Base-by-base conservation (phyloP, 1,140 invertebrate species). In the Cydia fagiglandana region DNA sequence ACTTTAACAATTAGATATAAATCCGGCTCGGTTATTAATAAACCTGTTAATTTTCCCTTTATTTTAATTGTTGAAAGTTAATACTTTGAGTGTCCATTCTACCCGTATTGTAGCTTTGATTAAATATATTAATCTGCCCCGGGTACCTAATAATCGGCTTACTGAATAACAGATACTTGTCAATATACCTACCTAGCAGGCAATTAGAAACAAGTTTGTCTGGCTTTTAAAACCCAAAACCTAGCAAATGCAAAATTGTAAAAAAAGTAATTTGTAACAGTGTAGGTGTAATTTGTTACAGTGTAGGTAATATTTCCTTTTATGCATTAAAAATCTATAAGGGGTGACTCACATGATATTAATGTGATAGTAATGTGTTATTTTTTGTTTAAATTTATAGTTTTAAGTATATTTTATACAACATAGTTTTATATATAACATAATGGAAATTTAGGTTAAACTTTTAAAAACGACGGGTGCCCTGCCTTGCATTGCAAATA, bases 71-170 rank as follows among this genome's bases (percentile, higher is more conserved):
- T 61, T 61, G 2, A 6, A 61, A 61, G 20, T 61, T 20, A 61
- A 61, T 56, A 24, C 56, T 61, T 61, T 61, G 10, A 28, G 10
- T 64, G 30, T 68, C 64, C 28, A 53, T 70, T 47, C 38, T 15
- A 64, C n/a, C 70, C 64, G 56, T 64, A 70, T 70, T 45, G 75
- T 79, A 78, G 77, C 74, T 79, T 76, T 64, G 56, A 75, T 82
- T 81, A 24, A 83, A 75, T 76, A 50, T 73, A 53, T 50, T 81
- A 82, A 83, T 82, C 79, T 73, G 64, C 78, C 75, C 53, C 77
- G 64, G 34, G 80, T 78, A 80, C 78, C 79, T 76, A 74, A 75
- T 84, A 85, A 85, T 86, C 80, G 82, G 82, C 79, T 84, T 83
- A 38, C 66, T 17, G 34, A 10, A 34, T 64, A 17, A 34, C 64